Base-by-base conservation (phyloP, 1,140 invertebrate species). In the Holotrichia oblita region DNA sequence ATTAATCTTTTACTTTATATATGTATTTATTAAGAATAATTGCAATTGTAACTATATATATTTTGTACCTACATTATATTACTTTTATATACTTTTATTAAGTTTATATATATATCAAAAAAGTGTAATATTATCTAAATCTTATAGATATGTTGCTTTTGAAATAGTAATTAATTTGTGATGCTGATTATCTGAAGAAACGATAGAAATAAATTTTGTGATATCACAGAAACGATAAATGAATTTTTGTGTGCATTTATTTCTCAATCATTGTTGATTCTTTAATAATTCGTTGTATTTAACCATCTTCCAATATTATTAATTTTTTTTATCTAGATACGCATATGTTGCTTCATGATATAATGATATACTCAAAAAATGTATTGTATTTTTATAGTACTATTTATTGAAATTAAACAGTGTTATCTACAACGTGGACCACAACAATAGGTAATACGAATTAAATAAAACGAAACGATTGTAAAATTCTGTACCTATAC, bases 401-500 rank as follows among this genome's bases (percentile, higher is more conserved):
- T 48, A 55, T 55, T 55, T 55, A 55, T 55, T 17, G 14, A 55
- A 55, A 55, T 55, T 55, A 7, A 17, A 34, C 27, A 3, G 48
- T 55, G 17, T 14, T 55, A 17, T n/a, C 14, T n/a, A n/a, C 14
- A 17, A 55, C 6, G 48, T 17, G 48, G 48, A 55, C 48, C 48
- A 55, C 48, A 55, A 55, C 48, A n/a, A 10, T 44, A 14, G 7
- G 7, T 55, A 55, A 34, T 34, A 34, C 4, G 27, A 4, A 27
- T 9, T 24, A 34, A 69, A 69, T 22, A 14, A 69, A 27, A 34
- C 12, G 0, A 69, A 69, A 69, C 27, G 22, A 48, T 48, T 69
- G 61, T 69, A 69, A 69, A 69, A 69, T 69, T 0, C 48, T 55
- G n/a, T 55, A 48, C 44, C 44, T 48, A 48, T 48, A 12, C n/a